These are phyloP conservation scores for Mesoligia furuncula DNA, from an alignment of 2,888 invertebrate species.

Conservation along the genomic window DNA sequence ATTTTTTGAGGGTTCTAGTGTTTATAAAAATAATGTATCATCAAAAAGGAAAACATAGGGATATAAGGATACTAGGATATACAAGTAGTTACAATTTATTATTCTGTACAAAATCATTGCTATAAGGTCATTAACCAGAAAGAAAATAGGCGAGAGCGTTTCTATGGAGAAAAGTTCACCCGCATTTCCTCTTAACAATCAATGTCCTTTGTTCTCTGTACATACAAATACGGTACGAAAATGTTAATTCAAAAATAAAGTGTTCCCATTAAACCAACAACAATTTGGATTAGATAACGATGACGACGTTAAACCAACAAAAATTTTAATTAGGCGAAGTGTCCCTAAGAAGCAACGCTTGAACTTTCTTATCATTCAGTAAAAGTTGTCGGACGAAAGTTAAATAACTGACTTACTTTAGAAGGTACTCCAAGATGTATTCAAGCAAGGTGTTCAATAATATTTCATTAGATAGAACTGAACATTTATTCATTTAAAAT, in stretches of 20 bases:
- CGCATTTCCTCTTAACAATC: not conserved
- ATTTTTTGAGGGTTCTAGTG: no score
- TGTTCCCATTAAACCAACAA: not conserved
- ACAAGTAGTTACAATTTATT: no score
- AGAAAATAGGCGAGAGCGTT: no score
- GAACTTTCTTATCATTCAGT: constrained; percentile 1
- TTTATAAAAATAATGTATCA: no score
- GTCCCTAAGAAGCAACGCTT: not conserved
- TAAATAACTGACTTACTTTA: not conserved
- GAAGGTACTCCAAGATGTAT: not conserved
- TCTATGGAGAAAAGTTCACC: no score
- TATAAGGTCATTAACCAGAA: no score
- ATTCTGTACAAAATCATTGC: no score
- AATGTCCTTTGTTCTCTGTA: not conserved
- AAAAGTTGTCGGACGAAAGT: not conserved
- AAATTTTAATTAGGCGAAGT: not conserved
- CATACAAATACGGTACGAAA: no score
- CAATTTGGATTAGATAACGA: not conserved
- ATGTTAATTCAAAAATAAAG: not conserved
- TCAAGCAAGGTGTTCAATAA: not conserved
- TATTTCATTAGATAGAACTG: not conserved
- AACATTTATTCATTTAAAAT: not conserved
- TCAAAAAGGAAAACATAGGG: no score
- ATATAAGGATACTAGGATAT: no score
- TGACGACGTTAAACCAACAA: not conserved